Base-by-base conservation (phyloP, 2,113 vertebrate genomes). In the Erythrolamprus reginae region DNA sequence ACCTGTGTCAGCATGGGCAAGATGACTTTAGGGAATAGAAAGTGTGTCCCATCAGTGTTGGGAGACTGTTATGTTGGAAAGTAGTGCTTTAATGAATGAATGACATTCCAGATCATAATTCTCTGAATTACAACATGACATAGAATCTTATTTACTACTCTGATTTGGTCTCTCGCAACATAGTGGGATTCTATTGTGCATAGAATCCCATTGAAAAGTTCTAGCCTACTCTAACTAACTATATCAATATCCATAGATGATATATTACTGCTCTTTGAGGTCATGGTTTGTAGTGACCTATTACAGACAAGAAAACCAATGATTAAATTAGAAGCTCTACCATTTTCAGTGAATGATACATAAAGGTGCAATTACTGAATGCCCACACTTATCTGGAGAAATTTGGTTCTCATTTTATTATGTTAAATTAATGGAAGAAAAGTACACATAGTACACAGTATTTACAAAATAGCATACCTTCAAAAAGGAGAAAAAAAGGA, bases 81-180 rank as follows among this genome's bases (percentile, higher is more conserved):
- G 33, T 77, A 21, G 9, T 38, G 0, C 61, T 95, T 91, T 89
- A 89, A 88, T 77, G 65, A 61, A 55, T 92, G 91, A 45, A 94
- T 89, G 88, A 83, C 90, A 92, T 90, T 92, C 89, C 91, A 89
- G 88, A 51, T 89, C 0, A 5, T 28, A 88, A 2, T 2, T 90
- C 87, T 42, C 45, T 91, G 92, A 91, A 28, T 85, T 58, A 51
- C 83, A 50, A 93, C 19, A 51, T 0, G 1, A 0, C 47, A 33
- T 45, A 55, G 9, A 89, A 77, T 3, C 19, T 89, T 42, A 33
- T 82, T 82, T 85, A 26, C 17, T 1, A 85, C 17, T 1, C 26
- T n/a, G 51, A 47, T n/a, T 24, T 90, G 9, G 21, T n/a, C 9
- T 26, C n/a, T n/a, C n/a, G n/a, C 10, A 70, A 55, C 50, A 33